phyloP scores from a whole-genome alignment of 2,113 vertebrate genomes.

The Chelonoidis abingdonii region DNA sequence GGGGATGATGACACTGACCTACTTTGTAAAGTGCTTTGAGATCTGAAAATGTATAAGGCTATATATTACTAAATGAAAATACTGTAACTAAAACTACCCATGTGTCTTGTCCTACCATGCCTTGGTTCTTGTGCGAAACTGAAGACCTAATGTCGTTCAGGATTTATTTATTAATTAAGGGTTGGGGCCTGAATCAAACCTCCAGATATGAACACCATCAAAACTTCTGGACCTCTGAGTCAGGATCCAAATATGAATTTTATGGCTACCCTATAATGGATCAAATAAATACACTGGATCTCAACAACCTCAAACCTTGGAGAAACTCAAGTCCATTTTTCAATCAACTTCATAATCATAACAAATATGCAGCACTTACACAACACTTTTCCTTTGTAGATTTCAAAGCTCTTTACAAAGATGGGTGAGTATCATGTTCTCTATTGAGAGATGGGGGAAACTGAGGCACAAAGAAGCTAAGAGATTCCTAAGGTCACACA shows the following conservation, averaged over 20 bases:
- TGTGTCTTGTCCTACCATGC: constrained; percentile 5
- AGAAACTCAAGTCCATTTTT: neutral
- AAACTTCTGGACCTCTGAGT: neutral
- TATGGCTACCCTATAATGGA: neutral
- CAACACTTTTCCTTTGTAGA: neutral
- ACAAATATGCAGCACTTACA: neutral
- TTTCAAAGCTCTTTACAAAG: neutral
- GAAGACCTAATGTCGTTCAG: neutral
- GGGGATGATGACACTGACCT: too few species aligned
- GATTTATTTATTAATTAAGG: neutral
- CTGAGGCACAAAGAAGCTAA: neutral
- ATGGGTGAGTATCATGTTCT: neutral
- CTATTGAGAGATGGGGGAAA: neutral
- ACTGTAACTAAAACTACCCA: constrained; percentile 1
- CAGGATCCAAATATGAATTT: neutral
- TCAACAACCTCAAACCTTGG: neutral
- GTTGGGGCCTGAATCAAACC: too few species aligned
- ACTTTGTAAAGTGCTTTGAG: too few species aligned
- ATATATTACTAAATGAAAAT: constrained; percentile 9
- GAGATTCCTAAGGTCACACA: neutral
- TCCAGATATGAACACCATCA: neutral
- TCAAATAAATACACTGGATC: neutral
- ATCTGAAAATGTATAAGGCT: too few species aligned
- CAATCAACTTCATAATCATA: neutral
- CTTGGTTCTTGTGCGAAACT: neutral